Base-by-base conservation (phyloP, 1,140 invertebrate species). In the Halictus rubicundus region DNA sequence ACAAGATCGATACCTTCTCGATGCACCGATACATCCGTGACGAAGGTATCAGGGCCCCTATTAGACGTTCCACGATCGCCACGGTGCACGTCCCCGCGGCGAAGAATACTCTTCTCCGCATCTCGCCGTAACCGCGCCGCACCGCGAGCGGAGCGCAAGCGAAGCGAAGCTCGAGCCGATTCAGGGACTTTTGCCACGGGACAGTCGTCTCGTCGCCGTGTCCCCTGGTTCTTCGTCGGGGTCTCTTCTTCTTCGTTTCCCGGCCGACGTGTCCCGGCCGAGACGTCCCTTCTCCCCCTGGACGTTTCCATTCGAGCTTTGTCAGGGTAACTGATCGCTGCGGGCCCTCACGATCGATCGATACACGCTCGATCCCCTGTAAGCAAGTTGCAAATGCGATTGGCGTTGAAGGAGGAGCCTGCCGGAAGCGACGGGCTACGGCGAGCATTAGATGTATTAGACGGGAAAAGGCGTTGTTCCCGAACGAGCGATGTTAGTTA, bases 321-420 rank as follows among this genome's bases (percentile, higher is more conserved):
- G 82, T 83, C 82, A 84, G 82, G 82, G 79, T 90, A 90, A 89
- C 86, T 83, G 89, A 89, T 89, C 83, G 83, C 80, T 66, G 59
- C 52, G 77, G 32, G 70, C 65, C 42, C 61, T 57, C 77, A 82
- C 89, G 87, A 90, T 90, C 88, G 87, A 90, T 89, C 87, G 89
- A 86, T 89, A 90, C 88, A 89, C 77, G 83, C 75, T 82, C 82
- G 87, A 83, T 86, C 76, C 82, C 84, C 82, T 82, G 88, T 88
- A 87, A 82, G 64, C 82, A 84, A 88, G 84, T 89, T 85, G 87
- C 88, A 87, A 89, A 89, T 87, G 80, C 78, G 66, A 85, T 68
- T 75, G 80, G 81, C 81, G 87, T 68, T 70, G 76, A 70, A 68
- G 77, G 75, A 73, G 76, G 46, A 32, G 81, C 64, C 72, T 83